Evolutionary conservation across 2,113 vertebrate genomes (phyloP).

Genomic region (Myxocyprinus asiaticus): DNA sequence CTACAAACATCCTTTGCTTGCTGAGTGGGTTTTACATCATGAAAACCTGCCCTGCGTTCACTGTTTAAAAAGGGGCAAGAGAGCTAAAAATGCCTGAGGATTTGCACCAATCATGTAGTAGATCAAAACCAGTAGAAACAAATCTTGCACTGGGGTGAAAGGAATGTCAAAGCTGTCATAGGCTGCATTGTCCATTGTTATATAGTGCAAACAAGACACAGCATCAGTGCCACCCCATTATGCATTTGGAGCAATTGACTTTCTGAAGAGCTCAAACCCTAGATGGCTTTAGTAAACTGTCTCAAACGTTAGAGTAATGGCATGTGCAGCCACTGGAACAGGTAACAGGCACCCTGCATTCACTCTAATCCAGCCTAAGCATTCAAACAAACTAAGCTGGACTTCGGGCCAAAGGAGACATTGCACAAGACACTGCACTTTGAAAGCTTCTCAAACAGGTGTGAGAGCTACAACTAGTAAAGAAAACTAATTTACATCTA

Average conservation of each 20-base stretch:
- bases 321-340: slow-evolving; percentile 54
- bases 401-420: not conserved
- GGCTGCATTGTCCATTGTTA: slow-evolving; percentile 9
- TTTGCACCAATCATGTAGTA: slow-evolving; percentile 8
- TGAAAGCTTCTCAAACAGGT: not conserved
- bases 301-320: slow-evolving; percentile 47
- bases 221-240: not conserved
- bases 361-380: slow-evolving; percentile 20
- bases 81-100: slow-evolving; percentile 3
- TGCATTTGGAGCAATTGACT: not conserved
- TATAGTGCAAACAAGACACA: not conserved
- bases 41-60: slow-evolving; percentile 12
- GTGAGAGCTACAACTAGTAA: too few species aligned
- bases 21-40: slow-evolving; percentile 12
- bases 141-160: slow-evolving; percentile 10
- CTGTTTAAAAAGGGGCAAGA: slow-evolving; percentile 27
- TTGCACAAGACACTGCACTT: not conserved
- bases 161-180: not conserved
- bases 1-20: slow-evolving; percentile 16
- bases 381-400: slow-evolving; percentile 17
- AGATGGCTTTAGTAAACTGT: not conserved
- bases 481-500: too few species aligned
- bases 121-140: slow-evolving; percentile 5
- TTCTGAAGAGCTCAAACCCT: too few species aligned
- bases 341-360: slow-evolving; percentile 43